A percentile compares a stretch with the other conserved stretches of the same genome.
Conservation (phyloP, 2,113 vertebrate genomes). For the Hymenochirus boettgeri region DNA sequence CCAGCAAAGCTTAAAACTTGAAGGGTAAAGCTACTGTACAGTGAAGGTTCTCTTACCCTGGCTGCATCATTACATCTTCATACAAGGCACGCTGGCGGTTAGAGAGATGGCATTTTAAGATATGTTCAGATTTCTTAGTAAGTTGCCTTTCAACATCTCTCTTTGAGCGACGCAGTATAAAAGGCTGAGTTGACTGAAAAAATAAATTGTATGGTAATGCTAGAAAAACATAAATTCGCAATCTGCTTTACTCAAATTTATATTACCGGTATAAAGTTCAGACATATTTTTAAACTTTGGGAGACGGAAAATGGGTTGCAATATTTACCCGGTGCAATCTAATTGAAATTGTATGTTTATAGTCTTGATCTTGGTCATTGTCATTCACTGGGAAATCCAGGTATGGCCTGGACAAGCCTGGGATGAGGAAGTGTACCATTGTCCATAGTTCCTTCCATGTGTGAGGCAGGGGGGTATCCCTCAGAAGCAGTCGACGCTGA, state of each 20-base stretch:
- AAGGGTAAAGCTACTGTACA: not conserved
- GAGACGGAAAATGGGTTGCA: not conserved
- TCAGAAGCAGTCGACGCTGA: constrained; percentile 77
- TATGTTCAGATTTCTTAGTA: constrained; percentile 78
- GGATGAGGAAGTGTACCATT: constrained; percentile 81
- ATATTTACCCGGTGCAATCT: constrained; percentile 69
- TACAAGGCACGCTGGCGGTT: constrained; percentile 74
- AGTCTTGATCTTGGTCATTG: constrained; percentile 75
- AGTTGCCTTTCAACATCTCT: constrained; percentile 81
- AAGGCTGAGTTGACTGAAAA: constrained; percentile 76
- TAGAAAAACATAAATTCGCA: too few relatives aligned
- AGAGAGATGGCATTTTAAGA: constrained; percentile 77
- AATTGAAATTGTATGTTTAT: constrained; percentile 77
- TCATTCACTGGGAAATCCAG: constrained; percentile 72
- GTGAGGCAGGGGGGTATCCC: constrained; percentile 76
- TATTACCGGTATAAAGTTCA: too few relatives aligned
- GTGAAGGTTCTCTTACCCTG: constrained; percentile 62
- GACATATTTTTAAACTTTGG: too few relatives aligned
- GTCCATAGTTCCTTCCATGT: constrained; percentile 82
- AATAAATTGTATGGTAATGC: too few relatives aligned
- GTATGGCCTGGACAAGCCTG: constrained; percentile 73
- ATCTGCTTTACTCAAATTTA: too few relatives aligned
- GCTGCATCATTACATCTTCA: constrained; percentile 76
- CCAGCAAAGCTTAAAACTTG: not conserved
- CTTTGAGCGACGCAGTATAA: constrained; percentile 78